Conservation (phyloP, 1,140 invertebrate species). For the Caerostris extrusa region DNA sequence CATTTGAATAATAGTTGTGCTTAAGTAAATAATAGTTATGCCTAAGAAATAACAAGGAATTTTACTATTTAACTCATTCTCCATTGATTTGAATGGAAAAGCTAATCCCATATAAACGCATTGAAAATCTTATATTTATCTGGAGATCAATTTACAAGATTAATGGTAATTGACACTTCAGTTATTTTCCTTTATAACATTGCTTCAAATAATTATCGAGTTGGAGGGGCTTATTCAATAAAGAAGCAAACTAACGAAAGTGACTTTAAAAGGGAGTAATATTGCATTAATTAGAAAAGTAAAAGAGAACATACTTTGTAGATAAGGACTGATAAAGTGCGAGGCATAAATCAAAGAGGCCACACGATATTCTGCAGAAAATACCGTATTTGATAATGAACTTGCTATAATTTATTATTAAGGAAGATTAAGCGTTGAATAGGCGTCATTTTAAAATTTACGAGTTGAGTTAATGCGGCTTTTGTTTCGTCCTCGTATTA, state of each 20-base stretch:
- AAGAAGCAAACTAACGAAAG: slow-evolving; percentile 10
- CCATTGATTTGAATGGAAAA: too few species aligned
- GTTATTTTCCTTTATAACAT: too few species aligned
- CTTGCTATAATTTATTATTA: slow-evolving; percentile 39
- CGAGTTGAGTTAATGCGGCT: background rate
- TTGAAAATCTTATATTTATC: too few species aligned
- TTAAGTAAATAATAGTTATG: too few species aligned
- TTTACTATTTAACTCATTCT: too few species aligned
- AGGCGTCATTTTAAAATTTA: background rate
- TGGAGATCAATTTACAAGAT: too few species aligned
- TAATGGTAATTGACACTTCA: too few species aligned
- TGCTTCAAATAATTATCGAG: too few species aligned
- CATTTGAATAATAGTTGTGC: too few species aligned
- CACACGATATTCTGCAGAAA: background rate
- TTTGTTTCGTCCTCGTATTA: background rate
- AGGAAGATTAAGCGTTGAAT: background rate
- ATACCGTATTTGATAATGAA: slow-evolving; percentile 41
- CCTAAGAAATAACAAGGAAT: too few species aligned
- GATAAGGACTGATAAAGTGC: slow-evolving; percentile 45
- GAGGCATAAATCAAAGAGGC: slow-evolving; percentile 22
- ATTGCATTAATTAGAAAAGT: slow-evolving; percentile 39
- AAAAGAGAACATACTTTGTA: background rate
- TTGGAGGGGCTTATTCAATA: background rate
- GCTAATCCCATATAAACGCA: too few species aligned
- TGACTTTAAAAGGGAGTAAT: slow-evolving; percentile 21